A percentile compares a stretch with the other conserved stretches of the same genome.
These are phyloP conservation scores for Halcyon malimbica DNA, from an alignment of 2,113 vertebrate genomes.

Conservation along the genomic window DNA sequence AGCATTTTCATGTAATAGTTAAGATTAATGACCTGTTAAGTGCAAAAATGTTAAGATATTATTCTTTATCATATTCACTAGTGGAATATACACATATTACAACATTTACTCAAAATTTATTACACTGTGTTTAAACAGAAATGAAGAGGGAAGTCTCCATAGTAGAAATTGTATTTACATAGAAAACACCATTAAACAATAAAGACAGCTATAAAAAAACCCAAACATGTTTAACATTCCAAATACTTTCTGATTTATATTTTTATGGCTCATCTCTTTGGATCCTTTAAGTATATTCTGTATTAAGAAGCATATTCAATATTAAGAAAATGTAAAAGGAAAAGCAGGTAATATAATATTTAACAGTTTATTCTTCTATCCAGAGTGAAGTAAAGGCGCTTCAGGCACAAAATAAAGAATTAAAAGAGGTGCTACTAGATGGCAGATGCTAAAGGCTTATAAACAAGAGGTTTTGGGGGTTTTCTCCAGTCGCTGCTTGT, in stretches of 20 bases:
- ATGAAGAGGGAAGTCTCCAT: background rate
- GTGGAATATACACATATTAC: background rate
- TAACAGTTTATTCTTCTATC: background rate
- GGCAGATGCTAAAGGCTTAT: background rate
- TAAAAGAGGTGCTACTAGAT: background rate
- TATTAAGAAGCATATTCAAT: background rate
- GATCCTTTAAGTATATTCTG: background rate
- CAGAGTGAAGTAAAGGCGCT: background rate
- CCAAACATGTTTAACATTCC: background rate
- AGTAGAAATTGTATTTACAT: background rate
- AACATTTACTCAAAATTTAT: background rate
- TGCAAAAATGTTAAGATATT: background rate
- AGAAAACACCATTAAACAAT: background rate
- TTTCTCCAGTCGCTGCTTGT: background rate
- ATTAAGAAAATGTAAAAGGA: background rate
- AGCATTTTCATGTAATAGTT: background rate
- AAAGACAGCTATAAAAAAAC: background rate
- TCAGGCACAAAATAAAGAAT: background rate
- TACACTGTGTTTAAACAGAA: background rate
- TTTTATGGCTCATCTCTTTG: background rate
- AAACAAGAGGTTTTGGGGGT: background rate
- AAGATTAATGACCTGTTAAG: background rate
- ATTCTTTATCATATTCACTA: background rate
- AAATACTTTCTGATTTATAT: background rate
- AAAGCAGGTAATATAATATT: background rate